A percentile compares a stretch with the other conserved stretches of the same genome.
Evolutionary conservation across 2,113 vertebrate genomes (phyloP).

Genomic region (Rafetus swinhoei): DNA sequence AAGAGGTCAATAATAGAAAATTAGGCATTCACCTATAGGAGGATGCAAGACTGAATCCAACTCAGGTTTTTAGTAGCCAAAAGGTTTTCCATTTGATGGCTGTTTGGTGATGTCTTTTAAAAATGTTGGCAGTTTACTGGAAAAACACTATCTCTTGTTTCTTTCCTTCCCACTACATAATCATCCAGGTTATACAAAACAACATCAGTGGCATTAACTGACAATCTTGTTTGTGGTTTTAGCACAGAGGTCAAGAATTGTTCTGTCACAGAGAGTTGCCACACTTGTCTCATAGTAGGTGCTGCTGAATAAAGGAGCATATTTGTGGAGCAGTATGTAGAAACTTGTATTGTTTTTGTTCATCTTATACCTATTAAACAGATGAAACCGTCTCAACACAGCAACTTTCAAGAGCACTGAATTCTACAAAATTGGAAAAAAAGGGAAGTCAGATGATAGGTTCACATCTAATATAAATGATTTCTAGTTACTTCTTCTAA

Average conservation of each 20-base stretch:
- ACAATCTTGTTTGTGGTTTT: neutral
- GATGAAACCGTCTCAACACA: neutral
- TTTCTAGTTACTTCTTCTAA: neutral
- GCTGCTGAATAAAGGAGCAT: neutral
- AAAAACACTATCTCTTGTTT: too few relatives aligned
- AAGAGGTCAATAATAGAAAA: neutral
- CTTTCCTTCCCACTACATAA: neutral
- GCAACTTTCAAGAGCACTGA: neutral
- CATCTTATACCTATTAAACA: neutral
- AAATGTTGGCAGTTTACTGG: neutral
- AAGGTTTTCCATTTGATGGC: neutral
- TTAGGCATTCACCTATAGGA: neutral
- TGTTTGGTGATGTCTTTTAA: neutral
- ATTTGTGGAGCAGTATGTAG: neutral
- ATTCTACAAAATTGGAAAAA: neutral
- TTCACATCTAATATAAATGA: neutral
- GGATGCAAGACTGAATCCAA: neutral
- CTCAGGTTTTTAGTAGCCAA: neutral
- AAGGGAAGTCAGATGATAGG: neutral
- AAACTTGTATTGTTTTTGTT: neutral
- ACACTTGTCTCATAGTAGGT: neutral
- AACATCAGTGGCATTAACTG: neutral
- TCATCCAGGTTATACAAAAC: neutral
- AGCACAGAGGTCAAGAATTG: neutral
- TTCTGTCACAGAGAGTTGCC: neutral